Evolutionary conservation across 2,797 vertebrate genomes (phyloP).

Genomic region (Pangasius djambal): DNA sequence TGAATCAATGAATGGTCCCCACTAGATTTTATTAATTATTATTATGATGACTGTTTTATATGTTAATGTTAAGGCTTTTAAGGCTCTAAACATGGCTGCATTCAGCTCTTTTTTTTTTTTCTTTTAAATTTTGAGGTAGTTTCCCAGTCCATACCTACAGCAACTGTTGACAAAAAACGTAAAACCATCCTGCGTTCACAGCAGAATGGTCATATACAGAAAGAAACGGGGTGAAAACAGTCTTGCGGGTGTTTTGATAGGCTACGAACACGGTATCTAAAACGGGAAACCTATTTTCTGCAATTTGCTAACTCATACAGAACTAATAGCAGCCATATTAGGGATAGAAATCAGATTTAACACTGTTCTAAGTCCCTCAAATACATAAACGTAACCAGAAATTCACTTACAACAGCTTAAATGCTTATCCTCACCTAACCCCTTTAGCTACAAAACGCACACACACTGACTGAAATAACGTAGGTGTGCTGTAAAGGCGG

Average conservation of each 20-base stretch:
- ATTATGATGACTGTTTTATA: neutral
- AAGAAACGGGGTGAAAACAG: neutral
- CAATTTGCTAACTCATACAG: neutral
- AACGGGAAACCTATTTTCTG: neutral
- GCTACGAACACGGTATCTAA: neutral
- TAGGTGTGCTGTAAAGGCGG: neutral
- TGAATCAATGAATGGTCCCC: neutral
- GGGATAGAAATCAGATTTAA: neutral
- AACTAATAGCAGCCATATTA: neutral
- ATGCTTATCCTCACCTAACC: neutral
- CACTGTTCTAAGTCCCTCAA: neutral
- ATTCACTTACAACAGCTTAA: neutral
- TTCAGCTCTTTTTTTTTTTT: neutral
- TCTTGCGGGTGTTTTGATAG: neutral
- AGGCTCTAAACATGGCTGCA: neutral
- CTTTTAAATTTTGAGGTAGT: conserved; percentile 6
- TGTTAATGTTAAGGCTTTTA: neutral
- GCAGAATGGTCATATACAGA: neutral
- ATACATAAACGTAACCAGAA: neutral
- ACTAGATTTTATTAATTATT: neutral
- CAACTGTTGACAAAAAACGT: neutral
- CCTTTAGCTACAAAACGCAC: neutral
- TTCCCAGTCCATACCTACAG: neutral
- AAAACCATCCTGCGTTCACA: neutral
- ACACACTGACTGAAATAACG: too few species aligned